A percentile compares a stretch with the other conserved stretches of the same genome.
These are phyloP conservation scores for Smithornis capensis DNA, from an alignment of 2,113 vertebrate species.

Conservation along the genomic window DNA sequence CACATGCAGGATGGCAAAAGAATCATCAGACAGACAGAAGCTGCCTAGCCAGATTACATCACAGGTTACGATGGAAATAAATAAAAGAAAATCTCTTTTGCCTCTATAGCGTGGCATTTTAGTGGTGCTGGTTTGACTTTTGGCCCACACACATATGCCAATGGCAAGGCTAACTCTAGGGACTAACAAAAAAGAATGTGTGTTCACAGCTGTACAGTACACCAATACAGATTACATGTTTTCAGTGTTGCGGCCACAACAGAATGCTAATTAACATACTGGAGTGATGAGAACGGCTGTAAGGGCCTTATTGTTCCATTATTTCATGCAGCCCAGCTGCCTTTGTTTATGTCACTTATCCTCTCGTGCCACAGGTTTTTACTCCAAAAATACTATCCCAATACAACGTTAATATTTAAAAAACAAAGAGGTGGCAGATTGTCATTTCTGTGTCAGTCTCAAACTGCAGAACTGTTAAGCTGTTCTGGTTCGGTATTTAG, in stretches of 20 bases:
- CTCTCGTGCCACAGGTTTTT: conserved; percentile 84
- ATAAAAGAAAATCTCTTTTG: conserved; percentile 66
- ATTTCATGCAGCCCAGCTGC: conserved; percentile 86
- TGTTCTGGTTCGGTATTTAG: conserved; percentile 84
- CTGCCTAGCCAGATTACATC: conserved; percentile 63
- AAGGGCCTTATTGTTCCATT: conserved; percentile 87
- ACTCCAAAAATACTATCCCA: conserved; percentile 84
- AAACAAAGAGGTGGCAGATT: conserved; percentile 88
- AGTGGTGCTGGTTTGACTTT: conserved; percentile 77
- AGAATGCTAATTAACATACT: conserved; percentile 89
- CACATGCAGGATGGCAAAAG: neutral
- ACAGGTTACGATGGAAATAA: conserved; percentile 65
- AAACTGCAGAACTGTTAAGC: conserved; percentile 83
- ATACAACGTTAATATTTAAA: conserved; percentile 86
- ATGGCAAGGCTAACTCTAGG: conserved; percentile 80
- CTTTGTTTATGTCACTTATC: conserved; percentile 86
- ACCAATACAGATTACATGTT: conserved; percentile 87
- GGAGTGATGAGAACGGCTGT: conserved; percentile 82
- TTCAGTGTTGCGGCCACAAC: conserved; percentile 84
- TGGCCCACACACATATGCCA: conserved; percentile 83
- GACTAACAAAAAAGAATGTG: conserved; percentile 84
- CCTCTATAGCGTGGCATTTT: conserved; percentile 70
- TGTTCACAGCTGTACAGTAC: conserved; percentile 87
- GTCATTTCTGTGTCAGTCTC: conserved; percentile 82
- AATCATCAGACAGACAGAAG: conserved; percentile 49